Evolutionary conservation across 1,140 invertebrate genomes (phyloP).

Genomic region (Amyelois transitella): DNA sequence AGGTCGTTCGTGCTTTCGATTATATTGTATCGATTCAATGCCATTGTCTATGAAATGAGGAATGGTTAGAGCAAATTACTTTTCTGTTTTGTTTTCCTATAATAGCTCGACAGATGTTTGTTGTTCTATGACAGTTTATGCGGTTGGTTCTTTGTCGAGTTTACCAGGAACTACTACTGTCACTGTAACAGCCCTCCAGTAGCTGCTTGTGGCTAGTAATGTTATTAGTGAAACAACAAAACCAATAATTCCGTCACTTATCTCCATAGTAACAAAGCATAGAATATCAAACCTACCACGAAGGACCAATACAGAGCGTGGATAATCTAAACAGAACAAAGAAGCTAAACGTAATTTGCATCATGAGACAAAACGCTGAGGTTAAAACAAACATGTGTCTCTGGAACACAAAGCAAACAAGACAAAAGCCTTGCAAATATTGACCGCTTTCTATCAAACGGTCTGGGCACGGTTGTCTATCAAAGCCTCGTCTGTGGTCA

Average conservation of each 20-base stretch:
- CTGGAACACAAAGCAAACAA: not conserved
- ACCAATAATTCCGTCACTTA: too few relatives aligned
- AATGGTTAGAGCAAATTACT: slow-evolving; percentile 71
- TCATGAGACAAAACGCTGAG: slow-evolving; percentile 6
- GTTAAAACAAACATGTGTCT: slow-evolving; percentile 10
- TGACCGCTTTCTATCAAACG: slow-evolving; percentile 14
- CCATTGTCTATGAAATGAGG: slow-evolving; percentile 60
- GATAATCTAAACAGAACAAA: not conserved
- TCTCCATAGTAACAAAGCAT: too few relatives aligned
- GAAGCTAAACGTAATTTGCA: slow-evolving; percentile 11
- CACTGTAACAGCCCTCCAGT: too few relatives aligned
- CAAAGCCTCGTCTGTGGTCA: not conserved
- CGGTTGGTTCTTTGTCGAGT: too few relatives aligned
- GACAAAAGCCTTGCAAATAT: slow-evolving; percentile 16
- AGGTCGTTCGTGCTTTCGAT: slow-evolving; percentile 66
- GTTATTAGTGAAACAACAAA: too few relatives aligned
- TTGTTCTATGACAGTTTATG: too few relatives aligned
- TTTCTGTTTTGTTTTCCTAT: slow-evolving; percentile 57
- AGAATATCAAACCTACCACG: too few relatives aligned
- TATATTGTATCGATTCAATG: slow-evolving; percentile 72
- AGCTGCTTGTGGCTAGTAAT: too few relatives aligned
- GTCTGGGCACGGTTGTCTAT: slow-evolving; percentile 13
- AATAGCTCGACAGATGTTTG: slow-evolving; percentile 22
- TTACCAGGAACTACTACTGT: too few relatives aligned
- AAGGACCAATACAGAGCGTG: too few relatives aligned